phyloP scores from a whole-genome alignment of 2,888 invertebrate species.

The Nymphalis polychloros region DNA sequence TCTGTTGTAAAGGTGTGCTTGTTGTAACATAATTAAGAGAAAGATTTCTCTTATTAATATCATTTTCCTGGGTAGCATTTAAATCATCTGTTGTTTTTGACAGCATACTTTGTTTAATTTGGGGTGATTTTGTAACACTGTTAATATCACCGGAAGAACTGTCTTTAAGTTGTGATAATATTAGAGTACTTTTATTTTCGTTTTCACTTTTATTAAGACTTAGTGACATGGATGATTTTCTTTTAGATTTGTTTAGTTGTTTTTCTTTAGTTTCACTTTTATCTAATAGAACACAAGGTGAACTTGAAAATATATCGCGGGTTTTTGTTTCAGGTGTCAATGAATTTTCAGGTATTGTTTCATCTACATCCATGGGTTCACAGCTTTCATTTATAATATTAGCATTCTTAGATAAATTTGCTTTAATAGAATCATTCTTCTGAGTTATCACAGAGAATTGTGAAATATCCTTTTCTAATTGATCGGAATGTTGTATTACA shows the following conservation, averaged over 20 bases:
- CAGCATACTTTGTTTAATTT: conserved; percentile 45
- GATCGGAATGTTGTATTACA: conserved; percentile 48
- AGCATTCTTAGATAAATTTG: conserved; percentile 26
- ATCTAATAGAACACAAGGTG: conserved; percentile 1
- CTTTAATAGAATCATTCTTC: conserved; percentile 16
- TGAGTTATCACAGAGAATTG: conserved; percentile 9
- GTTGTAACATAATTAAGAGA: conserved; percentile 57
- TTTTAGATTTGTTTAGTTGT: conserved; percentile 44
- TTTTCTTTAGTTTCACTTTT: conserved; percentile 22
- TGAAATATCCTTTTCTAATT: conserved; percentile 13
- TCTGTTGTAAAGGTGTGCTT: conserved; percentile 69
- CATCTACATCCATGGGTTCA: conserved; percentile 78
- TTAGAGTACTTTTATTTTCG: conserved; percentile 63
- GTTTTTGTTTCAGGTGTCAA: conserved; percentile 45
- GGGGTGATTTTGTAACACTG: conserved; percentile 48
- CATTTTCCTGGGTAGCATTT: conserved; percentile 47
- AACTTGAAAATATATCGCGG: conserved; percentile 27
- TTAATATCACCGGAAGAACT: conserved; percentile 48
- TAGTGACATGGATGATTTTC: conserved; percentile 45
- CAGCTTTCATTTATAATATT: conserved; percentile 48
- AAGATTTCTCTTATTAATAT: conserved; percentile 49
- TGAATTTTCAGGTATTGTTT: conserved; percentile 62
- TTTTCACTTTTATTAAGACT: conserved; percentile 48
- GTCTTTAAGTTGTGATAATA: conserved; percentile 66
- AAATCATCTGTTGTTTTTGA: conserved; percentile 52